Percentiles rank a stretch among this genome's conserved stretches.
These are phyloP conservation scores for Argya squamiceps DNA, from an alignment of 2,797 vertebrate species.

Conservation along the genomic window DNA sequence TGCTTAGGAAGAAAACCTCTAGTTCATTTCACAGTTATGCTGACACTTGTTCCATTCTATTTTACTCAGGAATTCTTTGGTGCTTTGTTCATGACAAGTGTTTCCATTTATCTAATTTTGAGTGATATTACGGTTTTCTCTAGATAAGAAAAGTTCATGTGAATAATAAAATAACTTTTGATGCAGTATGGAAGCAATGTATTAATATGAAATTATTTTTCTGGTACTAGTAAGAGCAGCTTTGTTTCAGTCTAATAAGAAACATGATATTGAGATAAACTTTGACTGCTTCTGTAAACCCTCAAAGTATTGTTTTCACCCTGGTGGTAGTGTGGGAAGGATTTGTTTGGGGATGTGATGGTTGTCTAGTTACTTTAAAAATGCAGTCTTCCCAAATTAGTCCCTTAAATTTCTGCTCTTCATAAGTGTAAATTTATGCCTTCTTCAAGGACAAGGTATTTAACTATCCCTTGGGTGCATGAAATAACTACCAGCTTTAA, in stretches of 20 bases:
- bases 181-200: background rate
- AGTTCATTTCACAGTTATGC: background rate
- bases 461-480: background rate
- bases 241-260: background rate
- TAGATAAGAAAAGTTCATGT: background rate
- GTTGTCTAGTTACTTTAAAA: background rate
- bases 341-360: background rate
- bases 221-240: background rate
- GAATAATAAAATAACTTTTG: background rate
- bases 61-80: background rate
- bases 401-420: background rate
- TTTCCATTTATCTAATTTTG: background rate
- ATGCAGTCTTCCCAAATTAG: background rate
- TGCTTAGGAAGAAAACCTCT: background rate
- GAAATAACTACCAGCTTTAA: background rate
- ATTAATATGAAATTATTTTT: background rate
- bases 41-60: background rate
- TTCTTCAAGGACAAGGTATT: background rate
- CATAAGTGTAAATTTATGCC: background rate
- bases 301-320: background rate
- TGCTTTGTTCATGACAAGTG: background rate
- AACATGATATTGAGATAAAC: background rate
- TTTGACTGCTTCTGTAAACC: background rate
- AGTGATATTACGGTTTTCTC: background rate
- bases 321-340: background rate